Conservation (phyloP, 2,888 invertebrate species). For the Eilema griseolum region DNA sequence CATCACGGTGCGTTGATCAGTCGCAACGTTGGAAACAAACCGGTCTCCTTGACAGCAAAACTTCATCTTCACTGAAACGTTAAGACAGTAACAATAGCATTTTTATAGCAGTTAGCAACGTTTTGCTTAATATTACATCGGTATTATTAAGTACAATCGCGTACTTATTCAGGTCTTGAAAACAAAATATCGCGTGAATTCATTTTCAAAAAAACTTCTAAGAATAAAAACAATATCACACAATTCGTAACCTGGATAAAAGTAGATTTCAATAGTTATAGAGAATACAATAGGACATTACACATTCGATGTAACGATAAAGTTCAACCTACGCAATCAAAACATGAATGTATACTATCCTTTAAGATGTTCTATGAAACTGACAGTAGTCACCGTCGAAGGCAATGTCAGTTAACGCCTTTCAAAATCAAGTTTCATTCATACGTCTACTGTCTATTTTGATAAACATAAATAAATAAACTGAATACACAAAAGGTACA, state of each 20-base stretch:
- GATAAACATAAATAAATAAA: conserved; percentile 23
- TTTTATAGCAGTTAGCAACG: no score
- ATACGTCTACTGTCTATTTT: conserved; percentile 35
- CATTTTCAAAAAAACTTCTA: conserved; percentile 13
- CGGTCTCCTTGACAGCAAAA: no score
- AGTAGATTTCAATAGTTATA: conserved; percentile 63
- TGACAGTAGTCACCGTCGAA: conserved; percentile 59
- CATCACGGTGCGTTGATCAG: neutral
- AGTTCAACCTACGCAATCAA: conserved; percentile 66
- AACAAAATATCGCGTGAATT: neutral
- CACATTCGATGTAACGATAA: conserved; percentile 63
- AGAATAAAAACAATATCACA: conserved; percentile 24
- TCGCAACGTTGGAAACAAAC: no score
- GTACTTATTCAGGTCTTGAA: neutral
- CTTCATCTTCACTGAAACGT: neutral
- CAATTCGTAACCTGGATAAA: conserved; percentile 64
- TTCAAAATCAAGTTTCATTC: conserved; percentile 59
- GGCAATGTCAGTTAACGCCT: conserved; percentile 63
- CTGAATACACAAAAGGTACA: conserved; percentile 6
- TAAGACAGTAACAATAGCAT: no score
- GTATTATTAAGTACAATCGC: no score
- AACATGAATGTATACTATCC: conserved; percentile 50
- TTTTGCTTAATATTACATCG: no score
- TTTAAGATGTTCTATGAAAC: conserved; percentile 65
- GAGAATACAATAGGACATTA: conserved; percentile 72